Evolutionary conservation across 2,113 vertebrate species (phyloP).

Genomic region (Chloropsis hardwickii): DNA sequence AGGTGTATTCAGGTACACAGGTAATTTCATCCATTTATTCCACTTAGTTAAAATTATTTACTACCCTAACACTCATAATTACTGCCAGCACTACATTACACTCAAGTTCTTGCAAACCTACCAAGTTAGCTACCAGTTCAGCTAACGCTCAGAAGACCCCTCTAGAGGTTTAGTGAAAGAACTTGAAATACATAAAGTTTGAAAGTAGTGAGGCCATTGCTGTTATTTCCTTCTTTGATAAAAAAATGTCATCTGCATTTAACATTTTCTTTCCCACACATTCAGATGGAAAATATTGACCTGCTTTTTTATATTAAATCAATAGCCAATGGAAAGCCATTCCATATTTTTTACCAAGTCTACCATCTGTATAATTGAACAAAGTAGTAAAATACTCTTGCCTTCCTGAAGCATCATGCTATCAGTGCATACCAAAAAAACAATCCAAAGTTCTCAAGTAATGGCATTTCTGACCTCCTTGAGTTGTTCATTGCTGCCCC

Average conservation of each 20-base stretch:
- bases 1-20: background rate
- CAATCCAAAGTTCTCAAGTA: background rate
- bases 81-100: background rate
- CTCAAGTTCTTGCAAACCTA: background rate
- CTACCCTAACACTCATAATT: background rate
- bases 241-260: background rate
- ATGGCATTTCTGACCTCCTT: slow-evolving; percentile 86
- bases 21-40: background rate
- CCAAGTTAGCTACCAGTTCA: background rate
- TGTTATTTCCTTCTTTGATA: background rate
- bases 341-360: background rate
- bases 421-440: background rate
- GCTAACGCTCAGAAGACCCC: background rate
- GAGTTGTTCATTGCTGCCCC: slow-evolving; percentile 97
- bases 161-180: background rate
- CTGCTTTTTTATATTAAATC: background rate
- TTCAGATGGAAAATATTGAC: background rate
- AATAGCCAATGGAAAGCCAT: background rate
- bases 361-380: background rate
- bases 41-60: background rate
- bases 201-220: background rate
- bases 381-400: background rate
- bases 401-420: background rate
- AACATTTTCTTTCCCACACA: background rate
- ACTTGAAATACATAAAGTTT: background rate